Evolutionary conservation across 2,888 invertebrate species (phyloP), one percentile per base, ranked within the genome.

Genomic region (Thyatira batis): DNA sequence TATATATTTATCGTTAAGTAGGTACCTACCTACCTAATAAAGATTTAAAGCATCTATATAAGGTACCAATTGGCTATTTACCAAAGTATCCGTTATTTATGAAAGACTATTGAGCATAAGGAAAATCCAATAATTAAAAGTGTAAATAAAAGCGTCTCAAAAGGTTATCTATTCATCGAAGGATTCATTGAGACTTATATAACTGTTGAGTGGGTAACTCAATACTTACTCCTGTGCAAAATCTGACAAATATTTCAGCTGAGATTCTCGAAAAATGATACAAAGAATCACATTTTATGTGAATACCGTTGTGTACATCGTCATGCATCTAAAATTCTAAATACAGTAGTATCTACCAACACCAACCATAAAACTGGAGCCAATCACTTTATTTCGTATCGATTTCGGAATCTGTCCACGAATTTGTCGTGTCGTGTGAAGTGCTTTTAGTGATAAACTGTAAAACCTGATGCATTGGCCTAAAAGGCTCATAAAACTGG

Each of bases 191-290:
- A 1, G 33, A 4, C 5, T 11, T 33, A n/a, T n/a, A n/a, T n/a
- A 33, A 33, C 30, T 44, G 17, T 27, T 25, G 23, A 21, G 13
- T 45, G n/a, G n/a, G n/a, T 28, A 61, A 27, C 30, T 52, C 27
- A 52, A 30, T 13, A 45, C 11, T 54, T 51, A 45, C 51, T 49
- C 45, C 25, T 43, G 52, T 0, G 33, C 9, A 33, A 33, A 33
- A 33, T 11, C 33, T 33, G 33, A 13, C n/a, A 33, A 33, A 33
- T 33, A 33, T 30, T 13, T 13, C 6, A 33, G 1, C 3, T 1
- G 13, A 33, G 0, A 5, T 5, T 33, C 11, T 33, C 3, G 2
- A 13, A 5, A 13, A 33, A 33, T 5, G 3, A 33, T 13, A 33
- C 6, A 13, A 6, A 13, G 1, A 33, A 33, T 3, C 3, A 4